Conservation (phyloP, 2,113 vertebrate species). For the Bubalus kerabau region DNA sequence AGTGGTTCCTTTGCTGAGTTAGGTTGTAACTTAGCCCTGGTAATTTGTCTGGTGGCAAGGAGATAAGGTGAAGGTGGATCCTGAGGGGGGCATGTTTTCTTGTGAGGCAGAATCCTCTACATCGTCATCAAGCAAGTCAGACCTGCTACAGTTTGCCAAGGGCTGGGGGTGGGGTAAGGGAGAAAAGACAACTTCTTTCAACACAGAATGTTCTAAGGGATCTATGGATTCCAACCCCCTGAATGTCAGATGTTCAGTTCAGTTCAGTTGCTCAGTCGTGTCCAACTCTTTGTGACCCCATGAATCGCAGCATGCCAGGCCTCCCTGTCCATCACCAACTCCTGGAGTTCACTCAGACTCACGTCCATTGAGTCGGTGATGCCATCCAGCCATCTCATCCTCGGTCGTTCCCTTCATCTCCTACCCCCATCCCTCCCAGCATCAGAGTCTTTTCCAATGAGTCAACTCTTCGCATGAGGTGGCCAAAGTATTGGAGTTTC, state of each 20-base stretch:
- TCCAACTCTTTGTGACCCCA: too few relatives aligned
- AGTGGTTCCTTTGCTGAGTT: neutral
- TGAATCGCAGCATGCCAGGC: too few relatives aligned
- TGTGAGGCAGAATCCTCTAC: neutral
- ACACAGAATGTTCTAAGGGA: neutral
- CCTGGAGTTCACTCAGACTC: too few relatives aligned
- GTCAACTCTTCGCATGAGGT: too few relatives aligned
- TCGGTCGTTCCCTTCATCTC: too few relatives aligned
- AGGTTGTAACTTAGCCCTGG: neutral
- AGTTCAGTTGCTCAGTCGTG: too few relatives aligned
- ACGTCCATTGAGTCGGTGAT: too few relatives aligned
- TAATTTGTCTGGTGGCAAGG: neutral
- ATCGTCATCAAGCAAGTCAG: neutral
- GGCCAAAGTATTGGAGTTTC: too few relatives aligned
- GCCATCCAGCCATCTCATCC: too few relatives aligned
- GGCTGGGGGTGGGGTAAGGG: neutral
- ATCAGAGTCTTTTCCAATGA: too few relatives aligned
- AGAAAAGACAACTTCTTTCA: neutral
- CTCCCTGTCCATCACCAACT: too few relatives aligned
- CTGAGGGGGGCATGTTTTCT: neutral
- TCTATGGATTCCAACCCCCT: neutral
- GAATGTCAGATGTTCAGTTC: neutral
- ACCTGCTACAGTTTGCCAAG: neutral
- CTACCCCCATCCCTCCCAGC: too few relatives aligned
- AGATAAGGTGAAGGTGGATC: neutral